Evolutionary conservation across 2,888 invertebrate genomes (phyloP), one percentile per base, ranked within the genome.

Genomic region (Glyphotaelius pellucidus): DNA sequence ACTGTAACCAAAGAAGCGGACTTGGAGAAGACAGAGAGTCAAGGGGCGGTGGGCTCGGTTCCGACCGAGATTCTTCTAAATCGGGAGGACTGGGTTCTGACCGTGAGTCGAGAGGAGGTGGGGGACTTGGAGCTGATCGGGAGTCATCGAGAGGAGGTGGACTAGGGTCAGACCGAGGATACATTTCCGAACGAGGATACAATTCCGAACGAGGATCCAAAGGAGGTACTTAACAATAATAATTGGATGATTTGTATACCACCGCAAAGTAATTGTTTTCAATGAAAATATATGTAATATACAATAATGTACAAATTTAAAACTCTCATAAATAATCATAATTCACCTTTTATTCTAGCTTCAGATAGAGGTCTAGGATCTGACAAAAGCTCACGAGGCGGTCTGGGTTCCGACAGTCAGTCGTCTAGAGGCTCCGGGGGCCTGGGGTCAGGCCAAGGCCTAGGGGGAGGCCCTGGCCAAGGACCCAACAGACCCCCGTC

Each of bases 401-500:
- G 88, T 52, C 35, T 67, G 15, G 88, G 88, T 9, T 88, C 88
- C 2, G 67, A 67, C 19, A 67, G 52, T 30, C 47, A 47, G n/a
- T 47, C 52, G 0, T 84, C 31, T 19, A 47, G 90, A 85, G 90
- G 35, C 30, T 52, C 91, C 0, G 80, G 80, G 12, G 80, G 89
- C 19, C 80, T 79, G 31, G 89, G 89, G 19, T 80, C 89, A 11
- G 38, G 89, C 15, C 32, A 11, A 38, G 89, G 89, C 19, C 80
- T 38, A 30, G 52, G 83, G 14, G 47, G 35, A 47, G 90, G 31
- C 11, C 25, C 83, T 9, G 47, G 25, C 42, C 42, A 47, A 38
- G 91, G 83, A 3, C 25, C 35, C 14, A 83, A 42, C 15, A 86
- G 67, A 25, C 91, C 95, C 88, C 96, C 95, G 0, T 95, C 96